These are phyloP conservation scores for Burhinus bistriatus DNA, from an alignment of 2,113 vertebrate genomes.

Conservation along the genomic window DNA sequence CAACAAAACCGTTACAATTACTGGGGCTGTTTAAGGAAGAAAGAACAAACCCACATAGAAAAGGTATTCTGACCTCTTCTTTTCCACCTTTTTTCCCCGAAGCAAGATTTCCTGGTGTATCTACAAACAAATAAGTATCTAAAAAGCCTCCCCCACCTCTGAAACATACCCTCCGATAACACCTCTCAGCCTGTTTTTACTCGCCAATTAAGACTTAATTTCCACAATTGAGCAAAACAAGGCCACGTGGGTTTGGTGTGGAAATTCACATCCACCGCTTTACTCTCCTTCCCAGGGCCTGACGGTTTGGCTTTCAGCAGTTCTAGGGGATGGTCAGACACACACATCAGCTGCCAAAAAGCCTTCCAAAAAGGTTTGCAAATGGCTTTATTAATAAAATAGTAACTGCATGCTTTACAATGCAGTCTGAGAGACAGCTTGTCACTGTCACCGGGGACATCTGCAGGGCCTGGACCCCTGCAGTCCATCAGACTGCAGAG, in stretches of 20 bases:
- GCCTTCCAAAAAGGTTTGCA: not conserved
- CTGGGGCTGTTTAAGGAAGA: not conserved
- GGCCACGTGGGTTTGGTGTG: not conserved
- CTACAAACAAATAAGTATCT: not conserved
- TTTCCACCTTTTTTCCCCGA: not conserved
- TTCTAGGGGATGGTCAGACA: not conserved
- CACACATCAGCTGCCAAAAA: rapidly evolving
- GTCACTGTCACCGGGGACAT: not conserved
- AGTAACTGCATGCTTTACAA: rapidly evolving
- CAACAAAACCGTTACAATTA: not conserved
- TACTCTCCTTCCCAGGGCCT: not conserved
- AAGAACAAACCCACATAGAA: not conserved
- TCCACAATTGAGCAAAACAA: not conserved
- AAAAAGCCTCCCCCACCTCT: not conserved
- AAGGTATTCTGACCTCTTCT: not conserved
- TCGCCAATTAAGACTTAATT: not conserved
- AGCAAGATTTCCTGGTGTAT: not conserved
- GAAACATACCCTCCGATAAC: not conserved
- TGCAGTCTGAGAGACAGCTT: not conserved
- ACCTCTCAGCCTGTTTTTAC: not conserved
- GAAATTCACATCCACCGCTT: rapidly evolving
- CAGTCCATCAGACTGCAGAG: not conserved
- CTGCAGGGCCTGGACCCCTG: not conserved
- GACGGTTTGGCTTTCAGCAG: not conserved
- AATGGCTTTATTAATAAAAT: not conserved